Percentiles rank a stretch among this genome's conserved stretches.
Conservation (phyloP, 2,797 vertebrate species). For the Pelodytes ibericus region DNA sequence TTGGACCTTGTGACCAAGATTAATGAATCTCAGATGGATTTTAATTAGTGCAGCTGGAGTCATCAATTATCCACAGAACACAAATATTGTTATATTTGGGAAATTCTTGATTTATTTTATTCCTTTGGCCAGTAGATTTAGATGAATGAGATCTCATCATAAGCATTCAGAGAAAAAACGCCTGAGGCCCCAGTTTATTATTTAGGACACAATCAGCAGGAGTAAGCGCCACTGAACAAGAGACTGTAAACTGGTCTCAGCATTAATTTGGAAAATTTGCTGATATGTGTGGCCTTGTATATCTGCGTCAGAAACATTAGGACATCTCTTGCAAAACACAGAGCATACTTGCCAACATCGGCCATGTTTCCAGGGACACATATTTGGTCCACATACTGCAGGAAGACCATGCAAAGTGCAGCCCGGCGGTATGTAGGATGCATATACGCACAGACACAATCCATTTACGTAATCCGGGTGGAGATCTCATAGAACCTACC, state of each 20-base stretch:
- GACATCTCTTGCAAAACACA: slow-evolving; percentile 65
- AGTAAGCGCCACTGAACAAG: slow-evolving; percentile 71
- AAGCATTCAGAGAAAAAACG: slow-evolving; percentile 80
- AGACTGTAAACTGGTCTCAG: slow-evolving; percentile 68
- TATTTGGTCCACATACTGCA: no score
- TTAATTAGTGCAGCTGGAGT: slow-evolving; percentile 96
- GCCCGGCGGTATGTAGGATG: no score
- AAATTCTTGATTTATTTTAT: slow-evolving; percentile 98
- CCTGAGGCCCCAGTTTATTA: slow-evolving; percentile 78
- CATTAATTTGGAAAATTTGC: slow-evolving; percentile 73
- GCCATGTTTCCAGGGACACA: no score
- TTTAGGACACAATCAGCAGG: slow-evolving; percentile 82
- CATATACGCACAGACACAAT: no score
- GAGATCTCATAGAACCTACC: no score
- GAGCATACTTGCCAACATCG: no score
- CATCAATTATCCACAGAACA: slow-evolving; percentile 96
- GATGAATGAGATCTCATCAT: slow-evolving; percentile 97
- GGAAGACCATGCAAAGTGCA: no score
- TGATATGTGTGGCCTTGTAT: slow-evolving; percentile 71
- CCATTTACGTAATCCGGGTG: no score
- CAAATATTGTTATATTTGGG: slow-evolving; percentile 99
- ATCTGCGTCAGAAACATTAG: slow-evolving; percentile 71
- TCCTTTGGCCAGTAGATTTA: slow-evolving; percentile 88
- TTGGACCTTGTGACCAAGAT: slow-evolving; percentile 91
- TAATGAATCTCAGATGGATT: slow-evolving; percentile 93